phyloP scores from a whole-genome alignment of 2,113 vertebrate species.

The Urocitellus parryii region DNA sequence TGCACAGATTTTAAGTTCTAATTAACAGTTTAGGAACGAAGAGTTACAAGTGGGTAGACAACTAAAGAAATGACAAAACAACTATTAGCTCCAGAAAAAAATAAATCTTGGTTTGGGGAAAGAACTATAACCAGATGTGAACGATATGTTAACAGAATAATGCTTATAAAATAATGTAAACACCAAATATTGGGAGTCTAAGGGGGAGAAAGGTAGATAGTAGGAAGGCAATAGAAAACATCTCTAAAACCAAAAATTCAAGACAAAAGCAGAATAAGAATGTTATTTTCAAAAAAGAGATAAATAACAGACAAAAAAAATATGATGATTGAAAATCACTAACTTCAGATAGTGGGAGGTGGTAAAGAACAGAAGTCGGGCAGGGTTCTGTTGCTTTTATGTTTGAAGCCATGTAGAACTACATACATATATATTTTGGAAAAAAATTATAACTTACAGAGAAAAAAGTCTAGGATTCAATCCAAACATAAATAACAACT shows the following conservation, averaged over 20 bases:
- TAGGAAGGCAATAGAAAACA: conserved; percentile 10
- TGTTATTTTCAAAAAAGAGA: background rate
- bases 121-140: conserved; percentile 21
- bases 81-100: conserved; percentile 19
- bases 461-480: background rate
- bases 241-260: conserved; percentile 36
- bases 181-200: background rate
- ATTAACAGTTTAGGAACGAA: background rate
- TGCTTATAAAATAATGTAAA: conserved; percentile 31
- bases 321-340: conserved; percentile 5
- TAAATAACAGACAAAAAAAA: background rate
- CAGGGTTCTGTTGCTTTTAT: background rate
- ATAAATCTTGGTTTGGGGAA: conserved; percentile 32
- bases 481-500: conserved; percentile 20
- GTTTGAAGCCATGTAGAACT: background rate
- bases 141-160: background rate
- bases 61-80: background rate
- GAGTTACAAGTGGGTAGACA: background rate
- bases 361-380: background rate
- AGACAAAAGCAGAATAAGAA: background rate
- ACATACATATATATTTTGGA: background rate
- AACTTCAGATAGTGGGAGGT: background rate
- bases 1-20: background rate
- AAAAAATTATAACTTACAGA: background rate
- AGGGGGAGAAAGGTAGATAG: background rate